Percentiles rank a stretch among this genome's conserved stretches.
phyloP scores from a whole-genome alignment of 2,888 invertebrate species.

The Chalcis sispes region DNA sequence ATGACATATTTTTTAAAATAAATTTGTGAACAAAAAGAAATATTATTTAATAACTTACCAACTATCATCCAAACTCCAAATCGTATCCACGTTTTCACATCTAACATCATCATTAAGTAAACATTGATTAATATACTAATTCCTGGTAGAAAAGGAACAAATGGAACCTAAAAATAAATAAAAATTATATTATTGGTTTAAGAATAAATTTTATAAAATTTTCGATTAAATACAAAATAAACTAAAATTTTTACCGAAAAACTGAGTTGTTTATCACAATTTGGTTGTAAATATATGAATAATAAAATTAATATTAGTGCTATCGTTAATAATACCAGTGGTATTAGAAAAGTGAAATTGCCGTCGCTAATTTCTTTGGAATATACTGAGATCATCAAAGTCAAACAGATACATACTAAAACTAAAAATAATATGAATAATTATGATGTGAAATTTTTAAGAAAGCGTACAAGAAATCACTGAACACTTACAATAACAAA shows the following conservation, averaged over 20 bases:
- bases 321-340: conserved; percentile 58
- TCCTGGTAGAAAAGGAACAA: conserved; percentile 89
- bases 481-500: conserved; percentile 74
- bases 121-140: conserved; percentile 89
- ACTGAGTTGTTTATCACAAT: conserved; percentile 67
- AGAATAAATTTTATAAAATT: conserved; percentile 9
- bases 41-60: conserved; percentile 77
- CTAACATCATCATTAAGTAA: conserved; percentile 90
- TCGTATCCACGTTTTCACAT: conserved; percentile 88
- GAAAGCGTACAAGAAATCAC: too few relatives aligned
- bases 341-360: conserved; percentile 55
- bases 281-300: conserved; percentile 72
- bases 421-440: conserved; percentile 57
- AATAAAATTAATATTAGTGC: conserved; percentile 61
- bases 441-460: conserved; percentile 6
- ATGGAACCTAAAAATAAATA: conserved; percentile 82
- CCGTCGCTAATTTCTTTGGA: conserved; percentile 60
- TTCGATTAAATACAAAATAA: background rate
- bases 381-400: conserved; percentile 59
- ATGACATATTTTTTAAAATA: conserved; percentile 2
- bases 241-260: conserved; percentile 69
- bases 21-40: conserved; percentile 1
- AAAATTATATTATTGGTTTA: background rate
- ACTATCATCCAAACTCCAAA: conserved; percentile 88
- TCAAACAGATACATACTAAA: conserved; percentile 61